A percentile compares a stretch with the other conserved stretches of the same genome.
Conservation (phyloP, 1,140 invertebrate genomes). For the Araneus ventricosus region DNA sequence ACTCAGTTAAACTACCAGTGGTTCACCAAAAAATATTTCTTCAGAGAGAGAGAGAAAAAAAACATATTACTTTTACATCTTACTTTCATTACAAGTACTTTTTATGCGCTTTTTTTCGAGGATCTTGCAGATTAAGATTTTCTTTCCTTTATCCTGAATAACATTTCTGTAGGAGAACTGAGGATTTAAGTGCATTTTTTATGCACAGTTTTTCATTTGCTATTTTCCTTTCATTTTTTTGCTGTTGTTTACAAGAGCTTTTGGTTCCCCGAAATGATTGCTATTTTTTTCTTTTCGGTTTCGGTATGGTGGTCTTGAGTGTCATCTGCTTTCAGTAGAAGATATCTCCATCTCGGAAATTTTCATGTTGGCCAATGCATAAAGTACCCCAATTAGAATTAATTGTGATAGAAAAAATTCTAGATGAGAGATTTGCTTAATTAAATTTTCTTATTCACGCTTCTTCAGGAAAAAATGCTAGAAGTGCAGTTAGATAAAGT, state of each 20-base stretch:
- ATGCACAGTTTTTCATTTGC: not conserved
- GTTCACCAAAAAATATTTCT: not conserved
- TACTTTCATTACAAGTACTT: conserved; percentile 22
- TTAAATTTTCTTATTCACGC: not conserved
- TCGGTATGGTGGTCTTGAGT: not conserved
- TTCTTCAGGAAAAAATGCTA: not conserved
- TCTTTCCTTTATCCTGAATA: not conserved
- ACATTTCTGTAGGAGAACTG: not conserved
- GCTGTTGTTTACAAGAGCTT: not conserved
- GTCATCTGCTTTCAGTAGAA: not conserved
- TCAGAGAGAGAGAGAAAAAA: not conserved
- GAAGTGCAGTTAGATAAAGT: not conserved
- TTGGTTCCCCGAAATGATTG: not conserved
- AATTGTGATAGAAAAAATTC: not conserved
- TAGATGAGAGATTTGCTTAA: not conserved
- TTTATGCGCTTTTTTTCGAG: not conserved
- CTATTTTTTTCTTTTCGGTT: not conserved
- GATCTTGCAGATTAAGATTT: not conserved
- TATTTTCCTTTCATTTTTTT: not conserved
- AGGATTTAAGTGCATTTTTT: conserved; percentile 37
- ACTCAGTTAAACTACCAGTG: not conserved
- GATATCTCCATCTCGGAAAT: not conserved
- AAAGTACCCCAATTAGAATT: not conserved
- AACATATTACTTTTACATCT: conserved; percentile 3
- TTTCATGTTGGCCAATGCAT: not conserved